Evolutionary conservation across 2,888 invertebrate genomes (phyloP).

Genomic region (Ceriagrion tenellum): DNA sequence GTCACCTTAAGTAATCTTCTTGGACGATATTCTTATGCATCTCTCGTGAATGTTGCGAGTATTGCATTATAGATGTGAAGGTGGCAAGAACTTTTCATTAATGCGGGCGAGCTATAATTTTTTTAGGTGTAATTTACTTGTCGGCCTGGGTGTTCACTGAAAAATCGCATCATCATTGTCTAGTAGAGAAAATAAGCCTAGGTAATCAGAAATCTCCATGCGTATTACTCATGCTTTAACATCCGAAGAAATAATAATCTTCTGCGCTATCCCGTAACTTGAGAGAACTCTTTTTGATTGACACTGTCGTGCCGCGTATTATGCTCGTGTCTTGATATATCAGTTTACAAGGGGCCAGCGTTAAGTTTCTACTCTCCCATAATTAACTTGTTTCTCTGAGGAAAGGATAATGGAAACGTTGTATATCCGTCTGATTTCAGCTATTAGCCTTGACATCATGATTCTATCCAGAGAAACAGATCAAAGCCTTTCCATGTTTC

Average conservation of each 20-base stretch:
- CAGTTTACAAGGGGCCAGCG: neutral
- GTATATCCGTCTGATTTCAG: neutral
- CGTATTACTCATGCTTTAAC: neutral
- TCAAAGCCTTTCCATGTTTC: neutral
- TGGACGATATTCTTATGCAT: too few species aligned
- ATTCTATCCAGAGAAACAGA: neutral
- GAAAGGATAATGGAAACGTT: neutral
- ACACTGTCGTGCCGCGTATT: neutral
- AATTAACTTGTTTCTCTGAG: neutral
- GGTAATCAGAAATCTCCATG: neutral
- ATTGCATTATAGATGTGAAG: too few species aligned
- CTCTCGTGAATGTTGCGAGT: too few species aligned
- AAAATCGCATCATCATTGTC: neutral
- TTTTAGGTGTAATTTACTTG: too few species aligned
- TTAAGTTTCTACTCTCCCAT: neutral
- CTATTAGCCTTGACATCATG: neutral
- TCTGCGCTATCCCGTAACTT: neutral
- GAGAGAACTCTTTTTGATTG: neutral
- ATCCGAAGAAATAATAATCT: neutral
- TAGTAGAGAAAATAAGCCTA: neutral
- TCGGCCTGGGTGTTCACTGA: too few species aligned
- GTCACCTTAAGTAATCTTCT: too few species aligned
- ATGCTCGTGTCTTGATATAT: neutral
- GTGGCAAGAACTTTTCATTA: too few species aligned
- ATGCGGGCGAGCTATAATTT: too few species aligned